Base-by-base conservation (phyloP, 2,113 vertebrate species). In the Notiomystis cincta region DNA sequence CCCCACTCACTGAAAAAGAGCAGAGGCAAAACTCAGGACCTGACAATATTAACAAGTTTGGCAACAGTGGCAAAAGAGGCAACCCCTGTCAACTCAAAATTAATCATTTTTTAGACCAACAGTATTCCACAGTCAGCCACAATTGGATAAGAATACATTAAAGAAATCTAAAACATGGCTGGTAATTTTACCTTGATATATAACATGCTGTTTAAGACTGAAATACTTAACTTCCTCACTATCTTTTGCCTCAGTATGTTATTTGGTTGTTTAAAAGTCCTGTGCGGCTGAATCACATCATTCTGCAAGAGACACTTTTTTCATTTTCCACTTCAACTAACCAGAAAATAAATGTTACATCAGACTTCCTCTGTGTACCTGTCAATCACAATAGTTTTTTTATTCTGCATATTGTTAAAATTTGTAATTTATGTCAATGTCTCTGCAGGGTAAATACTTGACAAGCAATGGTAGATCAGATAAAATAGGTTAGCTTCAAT, bases 141-240 rank as follows among this genome's bases (percentile, higher is more conserved):
- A 94, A 81, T 8, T 89, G 85, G 82, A 82, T 84, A 95, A 94
- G 82, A 94, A 67, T 62, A 69, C 76, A 77, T 73, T 89, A 89
- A 73, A 88, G 54, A 96, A 91, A 57, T 81, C 76, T 73, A 87
- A 82, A 90, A 44, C 76, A 73, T 64, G 64, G 37, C 47, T 78
- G 27, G 20, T 86, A 77, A 60, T 90, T 96, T 89, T 88, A 90
- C 86, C 65, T 75, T 82, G 61, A 78, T 87, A 91, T 7, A 53
- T 56, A 93, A 93, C 82, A 90, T 3, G 12, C 47, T 90, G 61
- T 83, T 96, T 95, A 92, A 96, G 65, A 79, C 35, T 95, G 82
- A 84, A 95, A 93, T 57, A 92, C 44, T 92, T 89, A 51, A 64
- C 44, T 69, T 92, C 84, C 50, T 82, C 71, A 48, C 61, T 48